phyloP scores from a whole-genome alignment of 2,888 invertebrate species.

The Aporophyla nigra region DNA sequence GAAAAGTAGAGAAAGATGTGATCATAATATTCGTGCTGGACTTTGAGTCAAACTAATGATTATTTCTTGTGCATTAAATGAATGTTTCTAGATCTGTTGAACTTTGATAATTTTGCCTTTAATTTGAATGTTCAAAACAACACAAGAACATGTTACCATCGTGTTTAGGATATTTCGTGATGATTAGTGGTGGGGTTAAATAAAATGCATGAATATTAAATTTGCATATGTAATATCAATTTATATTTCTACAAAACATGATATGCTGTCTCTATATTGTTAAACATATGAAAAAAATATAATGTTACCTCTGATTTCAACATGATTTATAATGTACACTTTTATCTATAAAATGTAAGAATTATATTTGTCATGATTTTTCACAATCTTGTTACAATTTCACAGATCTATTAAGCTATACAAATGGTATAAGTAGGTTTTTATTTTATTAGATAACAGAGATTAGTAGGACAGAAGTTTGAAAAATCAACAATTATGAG shows the following conservation, averaged over 20 bases:
- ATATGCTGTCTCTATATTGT: slow-evolving; percentile 84
- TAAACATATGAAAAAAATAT: slow-evolving; percentile 82
- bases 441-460: slow-evolving; percentile 53
- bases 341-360: slow-evolving; percentile 48
- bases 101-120: neutral
- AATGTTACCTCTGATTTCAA: slow-evolving; percentile 71
- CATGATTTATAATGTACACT: slow-evolving; percentile 56
- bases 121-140: neutral
- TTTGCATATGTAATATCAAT: slow-evolving; percentile 77
- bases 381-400: slow-evolving; percentile 70
- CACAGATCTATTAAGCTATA: slow-evolving; percentile 82
- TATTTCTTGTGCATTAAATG: neutral
- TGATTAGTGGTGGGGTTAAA: slow-evolving; percentile 20
- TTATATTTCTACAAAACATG: slow-evolving; percentile 88
- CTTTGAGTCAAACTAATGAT: neutral
- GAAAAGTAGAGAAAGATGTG: too few species aligned
- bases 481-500: slow-evolving; percentile 48
- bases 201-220: slow-evolving; percentile 59
- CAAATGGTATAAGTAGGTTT: slow-evolving; percentile 48
- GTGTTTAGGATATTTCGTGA: neutral
- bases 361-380: slow-evolving; percentile 81
- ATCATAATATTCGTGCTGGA: neutral
- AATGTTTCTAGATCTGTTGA: neutral
- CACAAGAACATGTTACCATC: neutral
- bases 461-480: slow-evolving; percentile 56